Percentiles rank a stretch among this genome's conserved stretches.
These are phyloP conservation scores for Anas bernieri DNA, from an alignment of 2,797 vertebrate genomes.

Conservation along the genomic window DNA sequence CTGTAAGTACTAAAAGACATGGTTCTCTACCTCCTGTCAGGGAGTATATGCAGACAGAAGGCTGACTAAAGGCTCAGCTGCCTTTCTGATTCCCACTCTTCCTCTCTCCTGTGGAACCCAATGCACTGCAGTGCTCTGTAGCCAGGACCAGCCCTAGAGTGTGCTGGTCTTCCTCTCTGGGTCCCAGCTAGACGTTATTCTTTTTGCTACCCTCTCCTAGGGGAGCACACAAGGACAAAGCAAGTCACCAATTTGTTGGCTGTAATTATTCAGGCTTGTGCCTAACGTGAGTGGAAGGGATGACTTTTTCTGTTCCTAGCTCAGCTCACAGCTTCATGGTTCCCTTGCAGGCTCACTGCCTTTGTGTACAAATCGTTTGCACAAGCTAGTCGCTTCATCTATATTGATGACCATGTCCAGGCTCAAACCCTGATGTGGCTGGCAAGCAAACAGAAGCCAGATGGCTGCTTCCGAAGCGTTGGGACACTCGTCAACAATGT, in stretches of 20 bases:
- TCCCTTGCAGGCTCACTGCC: slow-evolving; percentile 81
- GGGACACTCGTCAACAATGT: slow-evolving; percentile 85
- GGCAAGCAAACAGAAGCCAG: slow-evolving; percentile 64
- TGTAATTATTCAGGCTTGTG: neutral
- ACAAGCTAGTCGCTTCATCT: slow-evolving; percentile 77
- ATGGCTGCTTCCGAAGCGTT: slow-evolving; percentile 84
- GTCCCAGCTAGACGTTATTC: neutral
- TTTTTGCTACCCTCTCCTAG: neutral
- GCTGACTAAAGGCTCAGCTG: neutral
- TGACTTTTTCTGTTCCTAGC: neutral
- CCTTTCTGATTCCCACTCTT: neutral
- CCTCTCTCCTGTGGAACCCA: neutral
- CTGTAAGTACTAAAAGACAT: neutral
- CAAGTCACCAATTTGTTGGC: neutral
- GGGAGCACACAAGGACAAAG: neutral
- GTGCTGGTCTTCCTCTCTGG: neutral
- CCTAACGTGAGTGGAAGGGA: rapidly evolving
- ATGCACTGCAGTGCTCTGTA: neutral
- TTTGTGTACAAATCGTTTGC: slow-evolving; percentile 88
- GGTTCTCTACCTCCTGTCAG: neutral
- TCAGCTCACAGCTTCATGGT: neutral
- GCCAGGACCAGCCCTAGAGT: neutral
- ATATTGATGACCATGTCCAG: slow-evolving; percentile 77
- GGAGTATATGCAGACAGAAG: rapidly evolving
- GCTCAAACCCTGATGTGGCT: slow-evolving; percentile 81